Evolutionary conservation across 2,888 invertebrate species (phyloP).

Genomic region (Tipula vernalis): DNA sequence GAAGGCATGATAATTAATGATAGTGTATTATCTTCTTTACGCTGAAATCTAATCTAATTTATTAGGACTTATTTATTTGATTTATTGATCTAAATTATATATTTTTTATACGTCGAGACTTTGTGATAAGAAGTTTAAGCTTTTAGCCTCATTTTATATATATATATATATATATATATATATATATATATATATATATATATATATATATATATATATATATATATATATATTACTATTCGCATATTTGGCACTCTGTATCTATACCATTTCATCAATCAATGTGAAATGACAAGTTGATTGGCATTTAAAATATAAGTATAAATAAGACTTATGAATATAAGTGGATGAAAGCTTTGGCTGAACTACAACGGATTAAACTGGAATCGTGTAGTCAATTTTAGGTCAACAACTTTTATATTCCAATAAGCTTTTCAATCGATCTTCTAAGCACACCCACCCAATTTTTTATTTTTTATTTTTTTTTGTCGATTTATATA

Average conservation of each 20-base stretch:
- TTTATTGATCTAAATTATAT: background rate
- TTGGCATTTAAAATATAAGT: background rate
- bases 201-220: too few relatives aligned
- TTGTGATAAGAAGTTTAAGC: background rate
- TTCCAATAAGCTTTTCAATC: background rate
- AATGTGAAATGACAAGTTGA: background rate
- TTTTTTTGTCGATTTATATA: too few relatives aligned
- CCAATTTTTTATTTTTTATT: too few relatives aligned
- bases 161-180: too few relatives aligned
- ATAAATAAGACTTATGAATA: background rate
- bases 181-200: too few relatives aligned
- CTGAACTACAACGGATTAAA: background rate
- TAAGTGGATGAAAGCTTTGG: background rate
- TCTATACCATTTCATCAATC: background rate
- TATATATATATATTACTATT: too few relatives aligned
- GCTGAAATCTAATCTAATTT: background rate
- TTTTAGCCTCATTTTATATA: background rate
- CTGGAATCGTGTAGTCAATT: background rate
- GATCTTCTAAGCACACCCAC: background rate
- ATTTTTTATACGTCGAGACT: background rate
- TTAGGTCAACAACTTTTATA: background rate
- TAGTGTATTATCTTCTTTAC: background rate
- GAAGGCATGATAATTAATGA: background rate
- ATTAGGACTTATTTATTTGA: background rate
- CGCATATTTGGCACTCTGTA: too few relatives aligned